Evolutionary conservation across 2,797 vertebrate species (phyloP).

Genomic region (Margarornis squamiger): DNA sequence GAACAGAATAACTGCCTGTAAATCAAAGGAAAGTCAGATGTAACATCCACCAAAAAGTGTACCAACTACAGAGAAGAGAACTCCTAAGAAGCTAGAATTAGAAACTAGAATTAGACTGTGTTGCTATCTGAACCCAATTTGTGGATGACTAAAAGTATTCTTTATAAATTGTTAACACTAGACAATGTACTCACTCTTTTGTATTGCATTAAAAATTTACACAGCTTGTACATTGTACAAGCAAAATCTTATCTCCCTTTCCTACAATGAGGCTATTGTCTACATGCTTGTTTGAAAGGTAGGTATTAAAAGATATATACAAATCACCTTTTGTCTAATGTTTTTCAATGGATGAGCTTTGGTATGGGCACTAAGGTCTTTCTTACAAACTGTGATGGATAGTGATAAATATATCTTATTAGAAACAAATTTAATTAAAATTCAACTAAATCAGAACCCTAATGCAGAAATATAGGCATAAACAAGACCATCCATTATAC

Average conservation of each 20-base stretch:
- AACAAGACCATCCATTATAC: constrained; percentile 14
- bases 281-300: not conserved
- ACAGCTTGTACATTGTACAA: not conserved
- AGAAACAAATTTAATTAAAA: constrained; percentile 25
- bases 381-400: not conserved
- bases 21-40: not conserved
- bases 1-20: not conserved
- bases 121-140: not conserved
- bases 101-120: not conserved
- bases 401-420: constrained; percentile 20
- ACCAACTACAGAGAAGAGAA: not conserved
- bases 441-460: not conserved
- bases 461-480: constrained; percentile 7
- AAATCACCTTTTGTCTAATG: not conserved
- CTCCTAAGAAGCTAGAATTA: not conserved
- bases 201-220: constrained; percentile 36
- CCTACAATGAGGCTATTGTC: not conserved
- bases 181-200: not conserved
- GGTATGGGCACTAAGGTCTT: not conserved
- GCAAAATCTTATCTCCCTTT: not conserved
- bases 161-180: constrained; percentile 6
- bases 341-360: not conserved
- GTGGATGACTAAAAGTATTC: not conserved
- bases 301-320: not conserved
- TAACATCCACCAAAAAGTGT: not conserved